These are phyloP conservation scores for cat (Felis catus) DNA, from an alignment of 2,113 vertebrate species.

Conservation along the genomic window DNA sequence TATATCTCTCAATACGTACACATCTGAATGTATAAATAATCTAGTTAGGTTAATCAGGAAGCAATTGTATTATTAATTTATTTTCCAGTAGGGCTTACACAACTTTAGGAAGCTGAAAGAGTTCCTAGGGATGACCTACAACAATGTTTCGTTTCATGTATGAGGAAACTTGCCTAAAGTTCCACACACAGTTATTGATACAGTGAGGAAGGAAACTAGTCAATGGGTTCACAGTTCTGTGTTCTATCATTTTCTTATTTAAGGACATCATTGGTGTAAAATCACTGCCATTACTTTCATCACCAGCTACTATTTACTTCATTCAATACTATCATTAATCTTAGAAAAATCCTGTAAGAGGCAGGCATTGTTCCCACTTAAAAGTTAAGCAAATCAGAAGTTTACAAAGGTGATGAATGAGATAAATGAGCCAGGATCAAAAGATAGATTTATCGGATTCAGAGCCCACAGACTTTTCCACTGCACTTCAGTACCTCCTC, in stretches of 20 bases:
- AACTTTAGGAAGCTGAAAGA: background rate
- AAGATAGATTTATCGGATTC: background rate
- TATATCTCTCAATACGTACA: background rate
- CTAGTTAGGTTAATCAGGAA: background rate
- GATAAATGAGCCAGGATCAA: background rate
- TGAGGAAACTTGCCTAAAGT: background rate
- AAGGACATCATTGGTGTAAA: background rate
- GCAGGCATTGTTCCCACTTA: background rate
- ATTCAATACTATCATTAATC: background rate
- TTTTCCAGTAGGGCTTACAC: background rate
- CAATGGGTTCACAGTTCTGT: background rate
- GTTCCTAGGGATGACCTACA: background rate
- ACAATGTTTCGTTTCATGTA: background rate
- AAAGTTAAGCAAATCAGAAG: constrained; percentile 25
- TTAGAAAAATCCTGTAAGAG: background rate
- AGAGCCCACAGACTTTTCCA: background rate
- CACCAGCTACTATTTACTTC: background rate
- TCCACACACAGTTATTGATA: background rate
- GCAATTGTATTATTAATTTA: constrained; percentile 1
- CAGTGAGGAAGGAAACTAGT: background rate
- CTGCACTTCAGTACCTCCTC: background rate
- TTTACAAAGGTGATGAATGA: background rate
- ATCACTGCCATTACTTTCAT: background rate
- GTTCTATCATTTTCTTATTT: background rate
- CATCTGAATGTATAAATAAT: background rate